Conservation (phyloP, 2,113 vertebrate species). For the Sarotherodon lohbergeri region DNA sequence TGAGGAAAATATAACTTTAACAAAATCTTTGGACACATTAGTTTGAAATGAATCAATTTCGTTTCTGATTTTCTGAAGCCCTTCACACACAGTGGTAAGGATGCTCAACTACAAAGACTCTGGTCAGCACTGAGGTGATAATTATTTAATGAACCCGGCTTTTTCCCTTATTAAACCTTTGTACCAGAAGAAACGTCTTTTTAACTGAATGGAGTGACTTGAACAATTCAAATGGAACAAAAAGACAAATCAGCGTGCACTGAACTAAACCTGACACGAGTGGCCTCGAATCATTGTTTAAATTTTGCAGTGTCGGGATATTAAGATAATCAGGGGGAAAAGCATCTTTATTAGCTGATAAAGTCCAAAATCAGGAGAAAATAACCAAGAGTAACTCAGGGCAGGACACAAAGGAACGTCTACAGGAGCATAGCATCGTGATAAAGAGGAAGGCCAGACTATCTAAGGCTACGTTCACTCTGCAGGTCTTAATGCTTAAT, state of each 20-base stretch:
- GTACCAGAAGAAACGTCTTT: neutral
- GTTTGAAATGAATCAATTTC: neutral
- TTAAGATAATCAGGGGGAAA: fast-evolving
- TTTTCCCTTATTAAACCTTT: neutral
- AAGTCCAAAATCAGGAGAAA: neutral
- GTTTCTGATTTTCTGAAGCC: neutral
- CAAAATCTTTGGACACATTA: neutral
- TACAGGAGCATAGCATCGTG: neutral
- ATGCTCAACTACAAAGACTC: neutral
- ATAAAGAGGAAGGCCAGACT: neutral
- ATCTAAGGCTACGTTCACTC: neutral
- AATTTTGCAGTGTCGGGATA: fast-evolving
- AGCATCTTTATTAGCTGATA: neutral
- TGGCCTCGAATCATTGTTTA: neutral
- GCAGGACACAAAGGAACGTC: neutral
- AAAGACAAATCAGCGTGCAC: fast-evolving
- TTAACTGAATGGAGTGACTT: neutral
- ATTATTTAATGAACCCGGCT: neutral
- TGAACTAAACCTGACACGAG: neutral
- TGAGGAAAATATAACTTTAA: neutral
- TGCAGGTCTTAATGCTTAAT: no score
- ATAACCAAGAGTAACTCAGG: neutral
- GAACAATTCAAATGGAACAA: neutral
- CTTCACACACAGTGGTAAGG: neutral
- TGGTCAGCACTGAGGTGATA: neutral